These are phyloP conservation scores for Petromus typicus DNA, from an alignment of 2,113 vertebrate species.

Conservation along the genomic window DNA sequence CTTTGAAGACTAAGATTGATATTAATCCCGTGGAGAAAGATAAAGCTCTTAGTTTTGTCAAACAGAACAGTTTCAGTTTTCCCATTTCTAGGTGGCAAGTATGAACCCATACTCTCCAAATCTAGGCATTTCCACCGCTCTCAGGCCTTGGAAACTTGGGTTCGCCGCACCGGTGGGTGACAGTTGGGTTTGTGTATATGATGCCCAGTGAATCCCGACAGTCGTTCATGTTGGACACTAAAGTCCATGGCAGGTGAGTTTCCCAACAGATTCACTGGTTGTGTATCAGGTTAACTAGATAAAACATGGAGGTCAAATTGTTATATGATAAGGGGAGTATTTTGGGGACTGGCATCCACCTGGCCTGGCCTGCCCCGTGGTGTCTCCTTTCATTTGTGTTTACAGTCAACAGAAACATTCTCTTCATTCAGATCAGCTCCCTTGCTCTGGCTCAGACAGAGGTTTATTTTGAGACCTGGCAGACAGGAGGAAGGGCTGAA, in stretches of 20 bases:
- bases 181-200: accelerated
- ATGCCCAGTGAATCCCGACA: neutral
- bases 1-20: neutral
- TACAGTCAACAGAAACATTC: neutral
- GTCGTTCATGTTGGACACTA: neutral
- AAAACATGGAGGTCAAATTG: accelerated
- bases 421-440: neutral
- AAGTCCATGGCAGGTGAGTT: neutral
- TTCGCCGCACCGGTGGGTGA: accelerated
- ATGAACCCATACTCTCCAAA: accelerated
- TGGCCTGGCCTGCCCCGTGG: neutral
- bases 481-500: neutral
- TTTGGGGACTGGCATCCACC: accelerated
- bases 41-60: accelerated
- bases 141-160: accelerated
- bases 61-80: accelerated
- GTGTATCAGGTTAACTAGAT: accelerated
- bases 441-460: accelerated
- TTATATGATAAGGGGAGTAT: accelerated
- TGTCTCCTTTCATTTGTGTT: too few species aligned
- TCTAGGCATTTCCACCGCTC: neutral
- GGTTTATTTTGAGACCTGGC: neutral
- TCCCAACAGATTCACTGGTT: neutral
- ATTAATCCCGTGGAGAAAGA: accelerated
- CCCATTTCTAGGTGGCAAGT: accelerated